Conservation (phyloP, 2,113 vertebrate genomes). For the Xiphias gladius region DNA sequence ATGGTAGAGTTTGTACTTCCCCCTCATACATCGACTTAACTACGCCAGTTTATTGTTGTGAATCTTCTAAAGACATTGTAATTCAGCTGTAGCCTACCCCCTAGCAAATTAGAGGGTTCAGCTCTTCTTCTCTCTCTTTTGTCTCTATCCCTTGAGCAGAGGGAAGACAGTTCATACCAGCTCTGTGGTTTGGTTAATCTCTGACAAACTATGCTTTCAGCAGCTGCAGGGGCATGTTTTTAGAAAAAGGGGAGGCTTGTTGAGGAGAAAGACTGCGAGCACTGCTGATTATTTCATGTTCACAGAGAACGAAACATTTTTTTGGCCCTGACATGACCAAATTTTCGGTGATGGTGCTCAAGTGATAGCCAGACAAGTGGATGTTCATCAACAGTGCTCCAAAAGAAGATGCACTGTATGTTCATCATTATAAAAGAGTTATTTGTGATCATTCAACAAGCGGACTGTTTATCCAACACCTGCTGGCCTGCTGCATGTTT, state of each 20-base stretch:
- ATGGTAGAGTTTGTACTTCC: conserved; percentile 35
- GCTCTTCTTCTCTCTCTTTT: conserved; percentile 40
- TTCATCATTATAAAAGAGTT: not conserved
- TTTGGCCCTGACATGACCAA: conserved; percentile 37
- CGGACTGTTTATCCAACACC: conserved; percentile 18
- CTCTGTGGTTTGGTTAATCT: conserved; percentile 59
- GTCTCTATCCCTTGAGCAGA: conserved; percentile 38
- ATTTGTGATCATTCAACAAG: conserved; percentile 32
- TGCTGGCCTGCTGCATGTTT: conserved; percentile 11
- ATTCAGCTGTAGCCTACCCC: conserved; percentile 63
- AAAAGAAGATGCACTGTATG: not conserved
- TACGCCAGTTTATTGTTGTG: conserved; percentile 50
- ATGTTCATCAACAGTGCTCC: not conserved
- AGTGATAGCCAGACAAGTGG: not conserved
- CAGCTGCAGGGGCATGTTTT: conserved; percentile 64
- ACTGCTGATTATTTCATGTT: conserved; percentile 50
- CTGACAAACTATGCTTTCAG: conserved; percentile 41
- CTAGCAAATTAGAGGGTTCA: conserved; percentile 72
- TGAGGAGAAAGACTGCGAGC: conserved; percentile 24
- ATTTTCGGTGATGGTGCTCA: conserved; percentile 5
- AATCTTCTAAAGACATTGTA: conserved; percentile 58
- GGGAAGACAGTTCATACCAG: conserved; percentile 52
- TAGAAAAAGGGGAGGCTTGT: conserved; percentile 46
- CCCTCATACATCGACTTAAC: conserved; percentile 36
- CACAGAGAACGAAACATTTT: not conserved